Evolutionary conservation across 2,113 vertebrate species (phyloP).

Genomic region (Artemisiospiza belli): DNA sequence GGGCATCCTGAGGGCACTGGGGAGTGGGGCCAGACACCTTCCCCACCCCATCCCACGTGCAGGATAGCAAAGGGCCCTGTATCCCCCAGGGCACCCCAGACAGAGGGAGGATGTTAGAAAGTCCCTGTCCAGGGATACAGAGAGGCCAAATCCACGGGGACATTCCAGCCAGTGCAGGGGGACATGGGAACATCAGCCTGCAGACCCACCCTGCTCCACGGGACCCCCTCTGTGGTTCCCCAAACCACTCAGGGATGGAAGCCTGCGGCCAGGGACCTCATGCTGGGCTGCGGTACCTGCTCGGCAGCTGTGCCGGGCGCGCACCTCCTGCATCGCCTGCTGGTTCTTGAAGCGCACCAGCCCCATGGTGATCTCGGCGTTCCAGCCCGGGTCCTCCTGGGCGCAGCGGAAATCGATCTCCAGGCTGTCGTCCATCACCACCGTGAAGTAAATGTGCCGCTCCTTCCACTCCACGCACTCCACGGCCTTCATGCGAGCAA

Average conservation of each 20-base stretch:
- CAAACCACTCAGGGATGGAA: rapidly evolving
- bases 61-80: background rate
- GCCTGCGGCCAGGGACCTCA: rapidly evolving
- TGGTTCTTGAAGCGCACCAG: conserved; percentile 93
- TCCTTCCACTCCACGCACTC: conserved; percentile 94
- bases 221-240: background rate
- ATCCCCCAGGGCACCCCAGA: background rate
- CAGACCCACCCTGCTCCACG: background rate
- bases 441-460: conserved; percentile 89
- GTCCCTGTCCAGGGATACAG: background rate
- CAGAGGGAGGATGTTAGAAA: background rate
- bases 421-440: conserved; percentile 87
- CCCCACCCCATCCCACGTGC: background rate
- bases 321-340: conserved; percentile 85
- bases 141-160: background rate
- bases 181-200: background rate
- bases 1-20: background rate
- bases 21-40: background rate
- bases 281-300: conserved; percentile 2
- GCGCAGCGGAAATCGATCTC: conserved; percentile 92
- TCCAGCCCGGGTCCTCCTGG: conserved; percentile 89
- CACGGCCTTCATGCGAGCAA: conserved; percentile 87
- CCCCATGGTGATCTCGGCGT: conserved; percentile 89
- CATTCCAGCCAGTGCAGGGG: background rate
- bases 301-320: conserved; percentile 80